A percentile compares a stretch with the other conserved stretches of the same genome.
Evolutionary conservation across 2,888 invertebrate genomes (phyloP).

Genomic region (Lypha dubia): DNA sequence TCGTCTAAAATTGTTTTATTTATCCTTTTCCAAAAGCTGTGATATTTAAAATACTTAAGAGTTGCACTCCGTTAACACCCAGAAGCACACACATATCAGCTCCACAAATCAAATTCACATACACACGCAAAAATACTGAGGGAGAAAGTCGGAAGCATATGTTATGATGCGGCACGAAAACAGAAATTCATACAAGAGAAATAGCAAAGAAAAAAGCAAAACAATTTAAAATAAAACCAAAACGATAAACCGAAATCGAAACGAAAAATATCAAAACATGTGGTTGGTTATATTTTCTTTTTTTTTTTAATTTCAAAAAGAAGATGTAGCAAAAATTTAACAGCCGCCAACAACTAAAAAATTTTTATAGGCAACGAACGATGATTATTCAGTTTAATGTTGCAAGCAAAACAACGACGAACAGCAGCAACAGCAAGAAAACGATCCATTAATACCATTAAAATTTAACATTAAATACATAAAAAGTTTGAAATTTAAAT

Average conservation of each 20-base stretch:
- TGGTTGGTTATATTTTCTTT: constrained; percentile 47
- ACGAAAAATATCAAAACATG: constrained; percentile 44
- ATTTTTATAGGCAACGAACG: constrained; percentile 45
- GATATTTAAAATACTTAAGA: constrained; percentile 2
- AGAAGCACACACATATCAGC: background rate
- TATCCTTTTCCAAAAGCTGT: no score
- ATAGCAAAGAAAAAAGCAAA: constrained; percentile 30
- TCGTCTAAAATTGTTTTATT: background rate
- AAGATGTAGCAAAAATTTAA: constrained; percentile 29
- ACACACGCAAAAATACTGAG: constrained; percentile 23
- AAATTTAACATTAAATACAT: constrained; percentile 31
- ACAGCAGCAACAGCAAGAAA: constrained; percentile 13
- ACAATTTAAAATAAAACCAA: constrained; percentile 44
- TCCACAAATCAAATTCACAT: constrained; percentile 10
- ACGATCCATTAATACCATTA: constrained; percentile 21
- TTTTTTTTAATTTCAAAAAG: no score
- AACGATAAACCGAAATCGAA: constrained; percentile 41
- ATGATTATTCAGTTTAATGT: constrained; percentile 65
- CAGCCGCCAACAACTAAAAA: constrained; percentile 14
- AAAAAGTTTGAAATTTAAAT: constrained; percentile 36
- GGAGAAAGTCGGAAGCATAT: constrained; percentile 72
- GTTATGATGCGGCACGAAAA: constrained; percentile 71
- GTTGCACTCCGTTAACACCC: constrained; percentile 10
- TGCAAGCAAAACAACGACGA: constrained; percentile 41
- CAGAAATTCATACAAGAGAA: constrained; percentile 42